Evolutionary conservation across 1,140 invertebrate genomes (phyloP), one percentile per base, ranked within the genome.

Genomic region (Drosophila chauvacae): DNA sequence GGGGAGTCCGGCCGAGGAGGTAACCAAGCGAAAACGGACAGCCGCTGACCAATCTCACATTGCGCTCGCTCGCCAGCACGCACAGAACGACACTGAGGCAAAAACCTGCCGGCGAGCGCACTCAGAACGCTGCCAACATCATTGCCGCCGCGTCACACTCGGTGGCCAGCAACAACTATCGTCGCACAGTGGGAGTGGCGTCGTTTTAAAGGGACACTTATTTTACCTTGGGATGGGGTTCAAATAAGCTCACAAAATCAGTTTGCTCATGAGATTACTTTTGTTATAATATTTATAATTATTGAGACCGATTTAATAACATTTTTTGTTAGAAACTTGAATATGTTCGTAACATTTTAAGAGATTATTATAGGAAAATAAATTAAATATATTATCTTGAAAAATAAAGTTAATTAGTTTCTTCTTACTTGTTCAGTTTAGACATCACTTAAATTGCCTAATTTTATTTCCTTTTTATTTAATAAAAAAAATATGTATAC

Each of bases 41-140:
- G 47, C 48, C n/a, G 53, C 51, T 44, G 73, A 56, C 50, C 41
- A 74, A 51, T 61, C 48, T 77, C 57, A 77, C 64, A 77, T 69
- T 41, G 63, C 73, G 73, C 73, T 58, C 74, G 75, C 74, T 58
- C 65, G 28, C 74, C 53, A 56, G 58, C 79, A 79, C 66, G 53
- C 66, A 63, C 75, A 39, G 72, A 80, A 60, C 55, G 75, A 70
- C 70, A 82, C 63, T 69, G 79, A 60, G 63, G 51, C 41, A 45
- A 48, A 58, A 48, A 28, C 16, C 45, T 16, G 45, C 39, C 53
- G 37, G 42, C 37, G 30, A 13, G 23, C 37, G 53, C 47, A 57
- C 81, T 84, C 75, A 65, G 77, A 77, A 69, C 48, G 41, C 55
- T 66, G 44, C 55, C 62, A 68, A 39, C 71, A 77, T 55, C 71